These are phyloP conservation scores for Entelurus aequoreus DNA, from an alignment of 2,113 vertebrate genomes.

Conservation along the genomic window DNA sequence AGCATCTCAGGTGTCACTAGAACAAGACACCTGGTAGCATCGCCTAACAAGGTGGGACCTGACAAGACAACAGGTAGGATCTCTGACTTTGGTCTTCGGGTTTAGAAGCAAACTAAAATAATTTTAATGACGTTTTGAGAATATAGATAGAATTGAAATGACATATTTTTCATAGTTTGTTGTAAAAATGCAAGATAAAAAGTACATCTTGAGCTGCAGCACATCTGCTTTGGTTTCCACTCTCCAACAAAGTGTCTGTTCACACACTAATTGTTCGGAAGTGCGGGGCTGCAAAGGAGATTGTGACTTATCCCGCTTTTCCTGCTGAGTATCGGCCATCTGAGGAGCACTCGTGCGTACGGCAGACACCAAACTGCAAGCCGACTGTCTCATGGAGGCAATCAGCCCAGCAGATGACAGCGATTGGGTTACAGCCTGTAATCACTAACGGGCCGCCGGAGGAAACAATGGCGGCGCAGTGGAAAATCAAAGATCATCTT, in stretches of 20 bases:
- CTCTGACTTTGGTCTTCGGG: background rate
- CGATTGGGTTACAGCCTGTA: constrained; percentile 52
- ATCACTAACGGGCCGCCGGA: constrained; percentile 22
- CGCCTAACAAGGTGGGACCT: constrained; percentile 40
- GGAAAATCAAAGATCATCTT: constrained; percentile 14
- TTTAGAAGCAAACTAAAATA: background rate
- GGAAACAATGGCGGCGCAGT: constrained; percentile 32
- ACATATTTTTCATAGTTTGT: too few relatives aligned
- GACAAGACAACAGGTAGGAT: constrained; percentile 47
- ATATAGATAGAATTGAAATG: background rate
- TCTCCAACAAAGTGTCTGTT: background rate
- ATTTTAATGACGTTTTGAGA: background rate
- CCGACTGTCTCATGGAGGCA: constrained; percentile 32
- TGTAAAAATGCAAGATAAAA: background rate
- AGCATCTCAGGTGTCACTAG: constrained; percentile 63
- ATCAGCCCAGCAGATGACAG: constrained; percentile 44
- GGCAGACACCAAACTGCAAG: constrained; percentile 31
- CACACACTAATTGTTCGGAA: background rate
- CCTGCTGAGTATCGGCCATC: constrained; percentile 11
- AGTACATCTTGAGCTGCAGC: background rate
- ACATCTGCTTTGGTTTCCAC: background rate
- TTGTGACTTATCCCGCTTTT: background rate
- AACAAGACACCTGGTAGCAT: constrained; percentile 51
- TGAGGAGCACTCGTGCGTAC: constrained; percentile 35
- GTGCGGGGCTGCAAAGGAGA: background rate